Base-by-base conservation (phyloP, 1,140 invertebrate genomes). In the Drosophila malerkotliana region DNA sequence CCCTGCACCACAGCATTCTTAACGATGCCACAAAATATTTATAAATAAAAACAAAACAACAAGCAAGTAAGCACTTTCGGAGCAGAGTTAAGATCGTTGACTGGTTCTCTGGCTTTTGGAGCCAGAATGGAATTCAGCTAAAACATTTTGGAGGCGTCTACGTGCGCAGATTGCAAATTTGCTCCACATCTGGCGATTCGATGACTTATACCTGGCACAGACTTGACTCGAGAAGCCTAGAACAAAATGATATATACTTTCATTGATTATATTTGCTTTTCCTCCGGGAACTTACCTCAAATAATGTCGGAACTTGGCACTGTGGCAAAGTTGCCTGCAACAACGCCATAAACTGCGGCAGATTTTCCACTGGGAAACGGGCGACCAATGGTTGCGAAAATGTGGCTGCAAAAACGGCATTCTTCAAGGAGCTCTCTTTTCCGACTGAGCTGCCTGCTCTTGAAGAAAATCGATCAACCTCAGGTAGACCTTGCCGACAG, bases 151-250 rank as follows among this genome's bases (percentile, higher is more conserved):
- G 68, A 34, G 60, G 55, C 68, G 32, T 54, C 68, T 55, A 73
- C 71, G 71, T 73, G 71, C 15, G 24, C n/a, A 7, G 71, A 44
- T 21, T 73, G 41, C 24, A 4, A 47, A 47, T 18, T 21, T 21
- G 21, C 21, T 21, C 21, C 0, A 0, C 21, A 21, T 21, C 21
- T 21, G 21, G 18, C 8, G 9, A 18, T 52, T 56, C 21, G 56
- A n/a, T 30, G 18, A 28, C 24, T 59, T 67, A 80, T 49, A 81
- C 45, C 14, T 75, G 78, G 8, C 75, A 83, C 12, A 83, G 39
- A 57, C 56, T 75, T n/a, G 39, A 52, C 44, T 84, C 76, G 28
- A 83, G 18, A 37, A 83, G 79, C 41, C 79, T 84, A 41, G 9
- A 37, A 32, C 3, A 12, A 3, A 6, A 47, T 15, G 9, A 12